These are phyloP conservation scores for Cyclura pinguis DNA, from an alignment of 2,797 vertebrate species.

Conservation along the genomic window DNA sequence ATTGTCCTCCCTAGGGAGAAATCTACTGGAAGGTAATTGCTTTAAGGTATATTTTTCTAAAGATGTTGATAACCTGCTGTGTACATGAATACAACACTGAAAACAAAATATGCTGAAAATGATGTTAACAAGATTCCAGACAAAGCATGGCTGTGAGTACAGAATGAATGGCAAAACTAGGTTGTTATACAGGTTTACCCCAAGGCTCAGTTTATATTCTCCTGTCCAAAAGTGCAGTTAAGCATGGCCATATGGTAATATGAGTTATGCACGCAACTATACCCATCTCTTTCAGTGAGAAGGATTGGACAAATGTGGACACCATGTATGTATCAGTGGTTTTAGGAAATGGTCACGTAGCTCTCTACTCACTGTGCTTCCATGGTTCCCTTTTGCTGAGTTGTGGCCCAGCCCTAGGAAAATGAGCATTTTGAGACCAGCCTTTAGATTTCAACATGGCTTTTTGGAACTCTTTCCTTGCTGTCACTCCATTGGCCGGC, in stretches of 20 bases:
- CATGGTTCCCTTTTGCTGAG: not conserved
- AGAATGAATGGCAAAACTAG: not conserved
- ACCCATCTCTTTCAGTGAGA: not conserved
- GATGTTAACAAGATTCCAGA: not conserved
- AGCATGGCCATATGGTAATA: not conserved
- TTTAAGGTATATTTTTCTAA: conserved; percentile 6
- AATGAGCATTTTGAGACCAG: no score
- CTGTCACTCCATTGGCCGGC: no score
- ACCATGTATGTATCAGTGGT: no score
- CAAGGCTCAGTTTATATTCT: not conserved
- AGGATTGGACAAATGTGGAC: not conserved
- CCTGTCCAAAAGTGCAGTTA: not conserved
- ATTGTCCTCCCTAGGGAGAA: not conserved
- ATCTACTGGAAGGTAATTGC: conserved; percentile 27
- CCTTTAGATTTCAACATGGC: not conserved
- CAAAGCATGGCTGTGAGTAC: not conserved
- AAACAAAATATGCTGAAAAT: not conserved
- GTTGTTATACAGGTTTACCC: not conserved
- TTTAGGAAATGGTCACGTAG: no score
- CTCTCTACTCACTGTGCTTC: not conserved
- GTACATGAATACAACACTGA: not conserved
- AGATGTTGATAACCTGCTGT: not conserved
- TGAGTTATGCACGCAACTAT: not conserved
- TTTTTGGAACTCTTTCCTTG: no score
- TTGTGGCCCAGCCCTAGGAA: not conserved